These are phyloP conservation scores for Macroteleia sp. DNA, from an alignment of 2,888 invertebrate genomes.

Conservation along the genomic window DNA sequence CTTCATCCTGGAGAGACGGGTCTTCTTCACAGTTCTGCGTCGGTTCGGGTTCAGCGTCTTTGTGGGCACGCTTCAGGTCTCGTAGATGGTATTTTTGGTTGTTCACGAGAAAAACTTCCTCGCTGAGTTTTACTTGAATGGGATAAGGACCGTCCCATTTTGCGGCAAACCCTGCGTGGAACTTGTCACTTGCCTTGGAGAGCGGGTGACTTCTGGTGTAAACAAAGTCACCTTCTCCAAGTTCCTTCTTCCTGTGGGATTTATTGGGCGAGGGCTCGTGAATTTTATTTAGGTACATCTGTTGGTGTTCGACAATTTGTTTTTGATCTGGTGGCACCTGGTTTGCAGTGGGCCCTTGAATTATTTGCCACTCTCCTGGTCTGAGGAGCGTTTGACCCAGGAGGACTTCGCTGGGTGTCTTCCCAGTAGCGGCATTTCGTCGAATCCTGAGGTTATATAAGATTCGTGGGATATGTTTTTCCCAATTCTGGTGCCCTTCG, in stretches of 20 bases:
- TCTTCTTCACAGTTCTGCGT: no score
- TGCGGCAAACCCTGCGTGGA: not conserved
- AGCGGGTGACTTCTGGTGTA: not conserved
- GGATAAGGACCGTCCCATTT: conserved; percentile 8
- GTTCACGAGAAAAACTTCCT: not conserved
- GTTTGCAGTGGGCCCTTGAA: not conserved
- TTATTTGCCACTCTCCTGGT: conserved; percentile 5
- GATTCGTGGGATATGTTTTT: not conserved
- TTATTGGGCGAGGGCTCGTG: not conserved
- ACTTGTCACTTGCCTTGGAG: not conserved
- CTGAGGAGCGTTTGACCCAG: not conserved
- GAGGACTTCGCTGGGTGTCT: not conserved
- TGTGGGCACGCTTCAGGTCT: not conserved
- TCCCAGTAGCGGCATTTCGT: not conserved
- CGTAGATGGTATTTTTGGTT: not conserved
- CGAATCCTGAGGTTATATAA: not conserved
- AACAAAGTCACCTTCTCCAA: not conserved
- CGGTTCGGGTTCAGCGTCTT: no score
- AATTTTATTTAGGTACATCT: not conserved
- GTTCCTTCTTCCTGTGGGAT: not conserved
- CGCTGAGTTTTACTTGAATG: not conserved
- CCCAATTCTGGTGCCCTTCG: no score
- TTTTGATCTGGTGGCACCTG: not conserved
- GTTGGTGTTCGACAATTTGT: not conserved
- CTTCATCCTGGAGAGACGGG: no score